These are phyloP conservation scores for Parotia lawesii DNA, from an alignment of 2,113 vertebrate species.

Conservation along the genomic window DNA sequence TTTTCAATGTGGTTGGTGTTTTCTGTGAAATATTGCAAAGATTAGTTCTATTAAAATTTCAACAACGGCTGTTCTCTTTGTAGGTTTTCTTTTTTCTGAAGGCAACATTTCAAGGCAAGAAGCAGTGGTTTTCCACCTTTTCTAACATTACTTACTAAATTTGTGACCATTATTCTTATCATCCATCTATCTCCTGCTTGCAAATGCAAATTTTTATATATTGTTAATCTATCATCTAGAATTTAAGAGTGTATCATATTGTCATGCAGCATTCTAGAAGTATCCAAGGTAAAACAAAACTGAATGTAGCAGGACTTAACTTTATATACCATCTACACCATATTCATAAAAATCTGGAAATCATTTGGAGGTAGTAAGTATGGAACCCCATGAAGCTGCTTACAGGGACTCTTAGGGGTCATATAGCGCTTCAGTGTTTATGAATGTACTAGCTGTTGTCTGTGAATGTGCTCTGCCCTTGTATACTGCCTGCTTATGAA, in stretches of 20 bases:
- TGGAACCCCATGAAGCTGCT: background rate
- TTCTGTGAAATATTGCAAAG: background rate
- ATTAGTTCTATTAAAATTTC: background rate
- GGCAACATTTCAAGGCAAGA: background rate
- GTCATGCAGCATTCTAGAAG: background rate
- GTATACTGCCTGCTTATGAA: background rate
- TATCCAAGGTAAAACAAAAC: background rate
- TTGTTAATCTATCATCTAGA: background rate
- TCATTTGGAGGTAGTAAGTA: background rate
- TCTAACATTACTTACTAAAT: background rate
- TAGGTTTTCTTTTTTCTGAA: background rate
- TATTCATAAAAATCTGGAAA: constrained; percentile 14
- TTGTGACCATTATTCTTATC: background rate
- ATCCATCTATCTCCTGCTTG: background rate
- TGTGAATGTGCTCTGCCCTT: background rate
- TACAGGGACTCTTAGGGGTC: background rate
- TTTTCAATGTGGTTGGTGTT: background rate
- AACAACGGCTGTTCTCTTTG: background rate
- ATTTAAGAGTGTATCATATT: background rate
- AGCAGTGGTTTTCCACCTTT: background rate
- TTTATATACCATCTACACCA: background rate
- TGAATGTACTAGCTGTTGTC: background rate
- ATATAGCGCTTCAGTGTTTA: background rate
- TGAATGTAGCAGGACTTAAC: background rate
- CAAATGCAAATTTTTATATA: background rate